Conservation (phyloP, 1,140 invertebrate species). For the Drosophila punjabiensis region DNA sequence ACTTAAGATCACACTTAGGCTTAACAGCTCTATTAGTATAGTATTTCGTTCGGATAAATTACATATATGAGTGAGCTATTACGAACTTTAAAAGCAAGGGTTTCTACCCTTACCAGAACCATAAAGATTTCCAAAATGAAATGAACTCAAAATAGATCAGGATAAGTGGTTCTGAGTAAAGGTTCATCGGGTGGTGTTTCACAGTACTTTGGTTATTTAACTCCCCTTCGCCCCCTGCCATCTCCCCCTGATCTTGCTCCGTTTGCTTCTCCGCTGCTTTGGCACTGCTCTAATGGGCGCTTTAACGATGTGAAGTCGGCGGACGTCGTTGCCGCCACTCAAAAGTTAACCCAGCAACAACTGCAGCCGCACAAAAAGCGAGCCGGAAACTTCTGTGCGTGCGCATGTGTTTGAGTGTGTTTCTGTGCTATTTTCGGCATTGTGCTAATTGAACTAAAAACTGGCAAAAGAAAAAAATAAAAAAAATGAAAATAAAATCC, state of each 20-base stretch:
- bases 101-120: neutral
- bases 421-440: conserved; percentile 47
- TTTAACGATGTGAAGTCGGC: conserved; percentile 75
- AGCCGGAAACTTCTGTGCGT: conserved; percentile 30
- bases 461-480: conserved; percentile 20
- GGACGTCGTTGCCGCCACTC: conserved; percentile 64
- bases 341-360: conserved; percentile 54
- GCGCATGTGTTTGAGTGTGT: conserved; percentile 16
- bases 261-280: conserved; percentile 27
- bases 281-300: conserved; percentile 55
- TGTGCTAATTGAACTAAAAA: conserved; percentile 80
- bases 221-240: conserved; percentile 1
- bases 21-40: no score
- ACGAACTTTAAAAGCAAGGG: neutral
- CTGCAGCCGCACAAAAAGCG: conserved; percentile 44
- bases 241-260: conserved; percentile 12
- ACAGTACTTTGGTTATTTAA: conserved; percentile 22
- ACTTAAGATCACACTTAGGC: no score
- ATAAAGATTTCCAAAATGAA: neutral
- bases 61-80: neutral
- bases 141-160: neutral
- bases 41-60: no score
- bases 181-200: neutral
- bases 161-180: neutral
- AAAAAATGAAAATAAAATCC: conserved; percentile 24